A percentile compares a stretch with the other conserved stretches of the same genome.
phyloP scores from a whole-genome alignment of 1,140 invertebrate species.

The Orius insidiosus region DNA sequence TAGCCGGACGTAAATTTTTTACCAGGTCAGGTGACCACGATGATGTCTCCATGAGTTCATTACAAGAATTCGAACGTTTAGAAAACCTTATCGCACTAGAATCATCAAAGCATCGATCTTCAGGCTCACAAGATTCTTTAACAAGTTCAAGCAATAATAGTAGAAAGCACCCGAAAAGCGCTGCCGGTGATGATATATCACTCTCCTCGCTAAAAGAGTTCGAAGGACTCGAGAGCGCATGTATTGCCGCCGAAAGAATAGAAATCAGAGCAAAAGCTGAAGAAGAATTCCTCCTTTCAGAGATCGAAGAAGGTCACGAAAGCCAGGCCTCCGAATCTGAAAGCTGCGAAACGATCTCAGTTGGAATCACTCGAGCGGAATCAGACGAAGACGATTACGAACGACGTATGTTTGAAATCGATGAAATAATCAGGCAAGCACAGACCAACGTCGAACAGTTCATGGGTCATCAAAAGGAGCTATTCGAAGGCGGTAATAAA shows the following conservation, averaged over 20 bases:
- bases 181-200: constrained; percentile 77
- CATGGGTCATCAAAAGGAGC: constrained; percentile 19
- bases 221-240: constrained; percentile 77
- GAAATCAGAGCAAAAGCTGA: constrained; percentile 71
- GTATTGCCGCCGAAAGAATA: constrained; percentile 61
- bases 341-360: constrained; percentile 47
- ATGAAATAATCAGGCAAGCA: constrained; percentile 52
- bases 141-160: constrained; percentile 44
- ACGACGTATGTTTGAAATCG: constrained; percentile 51
- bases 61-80: constrained; percentile 85
- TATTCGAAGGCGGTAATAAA: constrained; percentile 30
- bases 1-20: constrained; percentile 60
- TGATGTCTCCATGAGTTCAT: constrained; percentile 74
- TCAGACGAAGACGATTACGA: constrained; percentile 45
- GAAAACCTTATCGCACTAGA: constrained; percentile 60
- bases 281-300: constrained; percentile 55
- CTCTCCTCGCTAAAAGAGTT: constrained; percentile 88
- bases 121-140: constrained; percentile 54
- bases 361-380: constrained; percentile 28
- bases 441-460: constrained; percentile 45
- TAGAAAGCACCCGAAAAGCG: constrained; percentile 39
- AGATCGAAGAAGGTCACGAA: constrained; percentile 49
- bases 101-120: constrained; percentile 35
- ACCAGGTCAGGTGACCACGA: constrained; percentile 67
- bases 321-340: constrained; percentile 43